Evolutionary conservation across 2,113 vertebrate genomes (phyloP), one percentile per base, ranked within the genome.

Genomic region (Oceanites oceanicus): DNA sequence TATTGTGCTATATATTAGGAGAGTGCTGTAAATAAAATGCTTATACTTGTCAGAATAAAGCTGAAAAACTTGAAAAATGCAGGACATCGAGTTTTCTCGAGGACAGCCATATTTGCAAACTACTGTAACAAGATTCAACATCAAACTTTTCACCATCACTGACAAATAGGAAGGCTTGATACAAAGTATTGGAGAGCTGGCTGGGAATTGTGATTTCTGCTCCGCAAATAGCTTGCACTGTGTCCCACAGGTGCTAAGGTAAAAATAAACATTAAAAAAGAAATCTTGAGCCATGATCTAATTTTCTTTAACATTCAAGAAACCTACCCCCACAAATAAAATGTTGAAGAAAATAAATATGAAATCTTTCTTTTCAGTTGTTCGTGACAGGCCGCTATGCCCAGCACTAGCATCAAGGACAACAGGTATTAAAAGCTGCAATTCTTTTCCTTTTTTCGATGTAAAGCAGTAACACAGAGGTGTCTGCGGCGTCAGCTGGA

Each of bases 251-350:
- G 52, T 49, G n/a, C 56, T 88, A 72, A 82, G 49, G 65, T 78
- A 94, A 93, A 97, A 92, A 66, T 45, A 82, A 92, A 84, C 36
- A 86, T 49, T 85, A 82, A 74, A 84, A 94, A 80, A 82, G 59
- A 71, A 50, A 68, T 52, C 52, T 61, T 94, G 68, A 96, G 14
- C 23, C 44, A 71, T 71, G 32, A 76, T 88, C 42, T 87, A 26
- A 88, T 94, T 92, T 88, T 85, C 44, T 50, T 90, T 92, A 89
- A 59, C 50, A 77, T 71, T 68, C 38, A 94, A 86, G 59, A 93
- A 92, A 76, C 15, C 5, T 44, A 75, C 4, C 3, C 20, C 17
- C 18, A 29, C 15, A 53, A 62, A 79, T 66, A 94, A 82, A 59
- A 38, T 6, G 15, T 23, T 61, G 23, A 83, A 85, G 52, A 55